phyloP scores from a whole-genome alignment of 1,140 invertebrate species.

The Heliothis virescens region DNA sequence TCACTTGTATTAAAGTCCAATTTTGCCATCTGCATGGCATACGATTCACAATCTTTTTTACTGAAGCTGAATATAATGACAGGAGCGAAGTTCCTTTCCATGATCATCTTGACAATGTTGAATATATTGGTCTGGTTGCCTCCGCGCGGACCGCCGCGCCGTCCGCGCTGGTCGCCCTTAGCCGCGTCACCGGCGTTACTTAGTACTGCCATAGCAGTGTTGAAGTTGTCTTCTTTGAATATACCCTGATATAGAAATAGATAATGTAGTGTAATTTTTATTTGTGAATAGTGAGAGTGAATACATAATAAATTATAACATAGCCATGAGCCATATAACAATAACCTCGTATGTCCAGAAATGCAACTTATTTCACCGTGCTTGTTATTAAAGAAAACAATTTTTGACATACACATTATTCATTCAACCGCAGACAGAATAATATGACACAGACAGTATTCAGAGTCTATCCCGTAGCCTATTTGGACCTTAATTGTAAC shows the following conservation, averaged over 20 bases:
- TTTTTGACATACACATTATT: no score
- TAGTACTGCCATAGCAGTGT: conserved; percentile 96
- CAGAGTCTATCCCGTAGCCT: no score
- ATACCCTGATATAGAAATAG: conserved; percentile 87
- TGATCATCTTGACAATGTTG: conserved; percentile 99
- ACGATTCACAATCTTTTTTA: conserved; percentile 99
- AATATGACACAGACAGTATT: no score
- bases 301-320: no score
- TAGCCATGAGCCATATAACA: no score
- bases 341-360: no score
- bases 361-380: no score
- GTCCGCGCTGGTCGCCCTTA: conserved; percentile 91
- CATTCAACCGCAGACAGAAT: no score
- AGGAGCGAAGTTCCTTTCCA: conserved; percentile 98
- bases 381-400: no score
- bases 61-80: conserved; percentile 99
- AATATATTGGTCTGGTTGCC: conserved; percentile 95
- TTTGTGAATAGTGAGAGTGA: no score
- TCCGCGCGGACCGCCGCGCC: conserved; percentile 89
- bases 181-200: conserved; percentile 91
- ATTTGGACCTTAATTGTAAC: no score
- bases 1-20: conserved; percentile 97
- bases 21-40: conserved; percentile 98
- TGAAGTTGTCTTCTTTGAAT: conserved; percentile 99
- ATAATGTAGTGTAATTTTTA: background rate